Base-by-base conservation (phyloP, 2,113 vertebrate genomes). In the Illadopsis cleaveri region DNA sequence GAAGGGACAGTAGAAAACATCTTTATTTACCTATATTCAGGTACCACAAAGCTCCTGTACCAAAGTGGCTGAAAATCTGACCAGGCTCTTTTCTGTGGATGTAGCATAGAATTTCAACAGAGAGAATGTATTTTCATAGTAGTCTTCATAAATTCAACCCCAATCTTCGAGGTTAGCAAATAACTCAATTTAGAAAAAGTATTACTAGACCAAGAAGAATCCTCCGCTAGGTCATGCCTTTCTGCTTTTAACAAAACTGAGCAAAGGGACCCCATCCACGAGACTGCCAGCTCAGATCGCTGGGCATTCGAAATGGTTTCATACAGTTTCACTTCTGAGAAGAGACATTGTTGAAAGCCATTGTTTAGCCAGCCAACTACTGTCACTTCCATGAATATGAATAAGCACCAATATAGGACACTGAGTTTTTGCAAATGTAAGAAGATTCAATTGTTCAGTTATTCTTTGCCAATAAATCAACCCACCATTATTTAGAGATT, bases 321-420 rank as follows among this genome's bases (percentile, higher is more conserved):
- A 94, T 78, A 78, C 93, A 87, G 84, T 94, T 97, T 90, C 71
- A 68, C 82, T 94, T 91, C 92, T 68, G 42, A 92, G 62, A 94
- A 83, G 61, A 79, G 66, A 91, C 85, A 51, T 12, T 84, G 89
- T 86, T 77, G 91, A 84, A 94, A 86, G 79, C 75, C 58, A 87
- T 88, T 72, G 73, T 96, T 96, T 94, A 93, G 65, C 61, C 85
- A 96, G 90, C 82, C 93, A 97, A 73, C 83, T 90, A 42, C 83
- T 88, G 82, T 90, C 93, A 86, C 82, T 94, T 56, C 76, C 92
- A 91, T 91, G 82, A 96, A 95, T 94, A 93, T 88, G 89, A 97
- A 95, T 94, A 91, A 97, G 91, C 56, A 94, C 73, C 70, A 89
- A 90, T 85, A 95, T 57, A 95, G 89, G 94, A 91, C 94, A 92